Evolutionary conservation across 2,113 vertebrate species (phyloP).

Genomic region (Takifugu bimaculatus): DNA sequence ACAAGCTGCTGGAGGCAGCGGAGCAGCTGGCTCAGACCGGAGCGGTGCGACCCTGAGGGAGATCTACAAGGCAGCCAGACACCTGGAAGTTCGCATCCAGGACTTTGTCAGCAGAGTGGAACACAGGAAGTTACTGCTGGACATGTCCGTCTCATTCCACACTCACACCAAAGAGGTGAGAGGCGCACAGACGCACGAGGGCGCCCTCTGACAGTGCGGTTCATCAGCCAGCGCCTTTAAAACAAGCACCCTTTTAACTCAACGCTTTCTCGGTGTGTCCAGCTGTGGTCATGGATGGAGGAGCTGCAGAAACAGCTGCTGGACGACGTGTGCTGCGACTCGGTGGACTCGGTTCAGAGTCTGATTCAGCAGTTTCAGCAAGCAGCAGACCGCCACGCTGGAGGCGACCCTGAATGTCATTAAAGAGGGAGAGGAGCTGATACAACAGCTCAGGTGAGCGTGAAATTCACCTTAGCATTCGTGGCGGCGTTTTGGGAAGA

Average conservation of each 20-base stretch:
- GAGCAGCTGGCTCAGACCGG: constrained; percentile 97
- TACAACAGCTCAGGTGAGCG: constrained; percentile 94
- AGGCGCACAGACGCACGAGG: neutral
- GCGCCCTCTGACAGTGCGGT: too few relatives aligned
- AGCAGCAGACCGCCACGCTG: constrained; percentile 93
- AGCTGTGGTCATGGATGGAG: constrained; percentile 99
- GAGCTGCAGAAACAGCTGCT: constrained; percentile 97
- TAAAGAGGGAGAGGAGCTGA: constrained; percentile 96
- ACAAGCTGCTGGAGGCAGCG: constrained; percentile 96
- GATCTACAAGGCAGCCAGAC: constrained; percentile 98
- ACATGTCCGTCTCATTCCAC: constrained; percentile 99
- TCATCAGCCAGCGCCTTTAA: neutral
- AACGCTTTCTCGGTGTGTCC: constrained; percentile 18
- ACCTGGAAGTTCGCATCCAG: constrained; percentile 97
- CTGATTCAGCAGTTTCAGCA: constrained; percentile 98
- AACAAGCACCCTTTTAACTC: too few relatives aligned
- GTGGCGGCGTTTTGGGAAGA: neutral
- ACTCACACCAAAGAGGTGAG: constrained; percentile 99
- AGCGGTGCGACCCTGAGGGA: constrained; percentile 98
- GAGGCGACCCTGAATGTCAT: constrained; percentile 97
- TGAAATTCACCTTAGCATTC: neutral
- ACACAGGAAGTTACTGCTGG: constrained; percentile 94
- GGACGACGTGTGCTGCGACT: constrained; percentile 94
- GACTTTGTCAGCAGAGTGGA: constrained; percentile 97
- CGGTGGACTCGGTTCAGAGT: constrained; percentile 93